Percentiles rank a stretch among this genome's conserved stretches.
Conservation (phyloP, 2,888 invertebrate species). For the Endomychus coccineus region DNA sequence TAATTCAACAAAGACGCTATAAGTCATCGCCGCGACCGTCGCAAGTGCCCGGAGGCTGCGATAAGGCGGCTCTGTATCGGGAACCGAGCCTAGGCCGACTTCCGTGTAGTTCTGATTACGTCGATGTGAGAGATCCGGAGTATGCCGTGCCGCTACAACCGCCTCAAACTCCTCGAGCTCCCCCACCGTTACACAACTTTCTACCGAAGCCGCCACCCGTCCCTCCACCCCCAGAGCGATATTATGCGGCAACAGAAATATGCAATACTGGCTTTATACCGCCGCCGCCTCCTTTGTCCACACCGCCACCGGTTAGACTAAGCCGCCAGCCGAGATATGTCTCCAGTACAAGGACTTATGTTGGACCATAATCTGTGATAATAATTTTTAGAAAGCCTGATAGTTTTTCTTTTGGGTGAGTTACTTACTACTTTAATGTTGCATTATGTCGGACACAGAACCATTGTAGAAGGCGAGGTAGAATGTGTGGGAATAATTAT, state of each 20-base stretch:
- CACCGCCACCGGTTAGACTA: conserved; percentile 42
- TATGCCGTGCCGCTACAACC: conserved; percentile 57
- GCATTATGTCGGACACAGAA: no score
- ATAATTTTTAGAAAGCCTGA: conserved; percentile 11
- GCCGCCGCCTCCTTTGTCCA: conserved; percentile 40
- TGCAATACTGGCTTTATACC: conserved; percentile 45
- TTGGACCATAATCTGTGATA: conserved; percentile 43
- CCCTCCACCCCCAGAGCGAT: conserved; percentile 62
- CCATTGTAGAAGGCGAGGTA: no score
- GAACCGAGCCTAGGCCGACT: conserved; percentile 37
- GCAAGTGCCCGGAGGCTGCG: conserved; percentile 37
- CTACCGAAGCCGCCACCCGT: conserved; percentile 56
- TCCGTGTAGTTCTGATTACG: conserved; percentile 36
- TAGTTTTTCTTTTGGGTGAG: conserved; percentile 12
- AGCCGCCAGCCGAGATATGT: conserved; percentile 43
- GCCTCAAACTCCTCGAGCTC: conserved; percentile 44
- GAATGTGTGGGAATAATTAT: no score
- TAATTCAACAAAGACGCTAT: conserved; percentile 37
- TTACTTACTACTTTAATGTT: no score
- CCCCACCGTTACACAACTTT: conserved; percentile 50
- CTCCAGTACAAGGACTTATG: conserved; percentile 35
- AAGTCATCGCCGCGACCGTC: conserved; percentile 20
- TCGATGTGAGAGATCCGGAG: conserved; percentile 52
- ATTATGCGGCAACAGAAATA: conserved; percentile 66
- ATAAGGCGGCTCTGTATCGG: conserved; percentile 41